These are phyloP conservation scores for Monochamus alternatus DNA, from an alignment of 2,888 invertebrate genomes.

Conservation along the genomic window DNA sequence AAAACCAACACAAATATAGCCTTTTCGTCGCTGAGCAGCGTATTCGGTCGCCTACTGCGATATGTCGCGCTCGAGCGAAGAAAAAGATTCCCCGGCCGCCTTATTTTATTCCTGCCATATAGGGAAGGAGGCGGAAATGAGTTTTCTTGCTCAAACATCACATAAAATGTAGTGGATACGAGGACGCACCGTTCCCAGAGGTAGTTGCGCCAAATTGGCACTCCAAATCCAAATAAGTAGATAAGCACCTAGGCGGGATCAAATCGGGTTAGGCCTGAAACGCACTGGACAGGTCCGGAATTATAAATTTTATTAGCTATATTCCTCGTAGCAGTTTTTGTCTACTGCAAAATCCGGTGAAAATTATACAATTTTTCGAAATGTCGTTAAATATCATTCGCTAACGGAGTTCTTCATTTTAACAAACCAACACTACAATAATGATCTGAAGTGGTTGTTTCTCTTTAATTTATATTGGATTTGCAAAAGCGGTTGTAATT, in stretches of 20 bases:
- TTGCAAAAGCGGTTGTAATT: too few relatives aligned
- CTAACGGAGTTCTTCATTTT: too few relatives aligned
- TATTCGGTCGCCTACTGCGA: slow-evolving; percentile 9
- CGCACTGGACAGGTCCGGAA: background rate
- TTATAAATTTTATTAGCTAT: background rate
- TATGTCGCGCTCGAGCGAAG: slow-evolving; percentile 37
- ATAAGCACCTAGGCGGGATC: slow-evolving; percentile 23
- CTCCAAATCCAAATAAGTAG: slow-evolving; percentile 25
- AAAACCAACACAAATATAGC: background rate
- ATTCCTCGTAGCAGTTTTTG: too few relatives aligned
- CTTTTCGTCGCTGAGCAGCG: background rate
- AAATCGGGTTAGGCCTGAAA: slow-evolving; percentile 16
- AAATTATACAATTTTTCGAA: too few relatives aligned
- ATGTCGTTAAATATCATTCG: too few relatives aligned
- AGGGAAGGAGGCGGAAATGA: slow-evolving; percentile 39
- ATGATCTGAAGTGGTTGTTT: too few relatives aligned
- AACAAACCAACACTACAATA: too few relatives aligned
- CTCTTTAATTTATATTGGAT: too few relatives aligned
- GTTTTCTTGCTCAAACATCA: slow-evolving; percentile 43
- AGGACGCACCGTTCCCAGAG: slow-evolving; percentile 23
- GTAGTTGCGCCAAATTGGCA: slow-evolving; percentile 17
- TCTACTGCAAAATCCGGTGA: too few relatives aligned
- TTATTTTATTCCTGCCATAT: slow-evolving; percentile 38
- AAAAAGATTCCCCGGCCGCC: slow-evolving; percentile 39
- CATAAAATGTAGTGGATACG: slow-evolving; percentile 29